Evolutionary conservation across 2,113 vertebrate genomes (phyloP).

Genomic region (Oncorhynchus kisutch): DNA sequence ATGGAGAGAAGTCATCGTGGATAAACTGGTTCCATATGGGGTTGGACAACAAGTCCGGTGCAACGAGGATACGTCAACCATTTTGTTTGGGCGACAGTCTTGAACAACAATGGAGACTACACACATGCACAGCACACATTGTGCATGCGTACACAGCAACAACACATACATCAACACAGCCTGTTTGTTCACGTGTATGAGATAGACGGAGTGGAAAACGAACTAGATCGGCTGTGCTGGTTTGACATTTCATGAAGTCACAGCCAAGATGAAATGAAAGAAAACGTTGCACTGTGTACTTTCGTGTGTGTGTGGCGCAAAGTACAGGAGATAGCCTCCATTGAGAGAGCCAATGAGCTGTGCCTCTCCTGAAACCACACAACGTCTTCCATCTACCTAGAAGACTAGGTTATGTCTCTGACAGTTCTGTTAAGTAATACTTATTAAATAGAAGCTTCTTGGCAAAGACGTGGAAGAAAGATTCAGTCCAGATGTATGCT

Average conservation of each 20-base stretch:
- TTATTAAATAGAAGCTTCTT: conserved; percentile 13
- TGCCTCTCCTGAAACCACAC: conserved; percentile 53
- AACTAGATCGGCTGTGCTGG: conserved; percentile 67
- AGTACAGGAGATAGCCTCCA: conserved; percentile 70
- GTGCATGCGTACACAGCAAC: conserved; percentile 13
- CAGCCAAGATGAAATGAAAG: conserved; percentile 63
- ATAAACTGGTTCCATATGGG: conserved; percentile 76
- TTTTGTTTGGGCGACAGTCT: conserved; percentile 66
- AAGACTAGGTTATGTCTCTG: conserved; percentile 33
- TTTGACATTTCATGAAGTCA: conserved; percentile 55
- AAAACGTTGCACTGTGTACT: conserved; percentile 59
- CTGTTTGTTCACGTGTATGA: conserved; percentile 63
- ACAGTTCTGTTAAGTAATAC: conserved; percentile 43
- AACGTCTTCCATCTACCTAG: conserved; percentile 34
- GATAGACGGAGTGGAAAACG: conserved; percentile 60
- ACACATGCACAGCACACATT: conserved; percentile 25
- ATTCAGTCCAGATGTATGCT: conserved; percentile 23
- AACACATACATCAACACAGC: conserved; percentile 13
- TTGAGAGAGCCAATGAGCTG: conserved; percentile 72
- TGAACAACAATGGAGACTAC: conserved; percentile 53
- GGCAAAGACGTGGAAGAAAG: conserved; percentile 24
- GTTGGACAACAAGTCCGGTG: conserved; percentile 54
- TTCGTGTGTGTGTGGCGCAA: conserved; percentile 29
- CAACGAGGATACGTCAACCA: conserved; percentile 58
- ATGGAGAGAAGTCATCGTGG: conserved; percentile 41